Evolutionary conservation across 2,797 vertebrate genomes (phyloP).

Genomic region (Diceros bicornis): DNA sequence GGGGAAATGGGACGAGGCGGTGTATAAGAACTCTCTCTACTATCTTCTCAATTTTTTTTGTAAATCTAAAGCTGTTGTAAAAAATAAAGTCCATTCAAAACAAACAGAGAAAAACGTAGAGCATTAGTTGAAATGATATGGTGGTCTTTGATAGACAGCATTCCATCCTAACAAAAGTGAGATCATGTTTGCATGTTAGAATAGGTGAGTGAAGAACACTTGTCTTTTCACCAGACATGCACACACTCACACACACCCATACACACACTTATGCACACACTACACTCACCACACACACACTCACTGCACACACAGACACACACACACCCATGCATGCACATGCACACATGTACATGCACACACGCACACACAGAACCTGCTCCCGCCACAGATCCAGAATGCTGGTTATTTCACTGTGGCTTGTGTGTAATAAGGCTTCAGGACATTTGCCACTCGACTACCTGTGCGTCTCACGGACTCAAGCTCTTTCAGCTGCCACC

Average conservation of each 20-base stretch:
- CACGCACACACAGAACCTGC: background rate
- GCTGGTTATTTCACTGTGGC: background rate
- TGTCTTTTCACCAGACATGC: background rate
- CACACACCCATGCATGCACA: background rate
- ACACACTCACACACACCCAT: no score
- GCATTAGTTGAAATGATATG: background rate
- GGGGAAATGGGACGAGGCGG: background rate
- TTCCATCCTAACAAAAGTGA: background rate
- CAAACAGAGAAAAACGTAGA: background rate
- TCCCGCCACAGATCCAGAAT: no score
- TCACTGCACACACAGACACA: background rate
- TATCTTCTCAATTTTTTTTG: background rate
- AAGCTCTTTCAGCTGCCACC: background rate
- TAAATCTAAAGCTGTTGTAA: background rate
- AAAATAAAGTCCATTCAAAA: background rate
- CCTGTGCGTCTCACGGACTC: background rate
- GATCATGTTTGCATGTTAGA: background rate
- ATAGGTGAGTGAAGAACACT: background rate
- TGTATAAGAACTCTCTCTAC: background rate
- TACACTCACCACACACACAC: no score
- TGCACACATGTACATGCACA: background rate
- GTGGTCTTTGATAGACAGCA: background rate
- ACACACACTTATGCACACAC: no score
- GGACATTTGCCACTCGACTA: fast-evolving
- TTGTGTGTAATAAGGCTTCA: background rate